phyloP scores from a whole-genome alignment of 2,888 invertebrate species.

The Rhagophthalmus giganteus region DNA sequence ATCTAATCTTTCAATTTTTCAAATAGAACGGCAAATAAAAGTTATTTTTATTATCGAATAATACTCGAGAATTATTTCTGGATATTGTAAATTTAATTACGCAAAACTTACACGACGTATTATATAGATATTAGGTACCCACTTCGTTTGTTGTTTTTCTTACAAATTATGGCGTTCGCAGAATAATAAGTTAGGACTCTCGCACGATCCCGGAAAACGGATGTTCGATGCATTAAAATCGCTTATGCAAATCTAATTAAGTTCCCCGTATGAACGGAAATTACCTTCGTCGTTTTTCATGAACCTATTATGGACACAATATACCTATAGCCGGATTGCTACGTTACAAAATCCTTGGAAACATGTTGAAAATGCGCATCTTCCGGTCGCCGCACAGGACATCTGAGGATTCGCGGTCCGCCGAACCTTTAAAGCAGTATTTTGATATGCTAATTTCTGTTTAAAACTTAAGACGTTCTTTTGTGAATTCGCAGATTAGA shows the following conservation, averaged over 20 bases:
- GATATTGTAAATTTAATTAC: too few species aligned
- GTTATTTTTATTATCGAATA: too few species aligned
- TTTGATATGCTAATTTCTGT: conserved; percentile 43
- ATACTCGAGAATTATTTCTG: too few species aligned
- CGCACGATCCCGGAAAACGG: conserved; percentile 5
- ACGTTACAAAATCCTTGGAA: conserved; percentile 2
- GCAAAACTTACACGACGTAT: too few species aligned
- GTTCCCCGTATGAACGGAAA: conserved; percentile 11
- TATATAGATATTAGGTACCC: too few species aligned
- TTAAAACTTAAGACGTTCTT: conserved; percentile 45
- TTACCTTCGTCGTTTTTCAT: conserved; percentile 8
- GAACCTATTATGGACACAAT: not conserved
- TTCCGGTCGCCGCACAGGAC: conserved; percentile 38
- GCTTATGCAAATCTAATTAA: conserved; percentile 9
- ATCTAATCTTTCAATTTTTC: too few species aligned
- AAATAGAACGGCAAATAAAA: too few species aligned
- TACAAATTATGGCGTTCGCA: too few species aligned
- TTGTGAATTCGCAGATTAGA: conserved; percentile 36
- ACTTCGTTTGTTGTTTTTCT: too few species aligned
- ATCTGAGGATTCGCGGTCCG: conserved; percentile 46
- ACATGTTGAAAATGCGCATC: conserved; percentile 3
- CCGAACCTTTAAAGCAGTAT: conserved; percentile 37
- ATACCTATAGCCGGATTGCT: conserved; percentile 3
- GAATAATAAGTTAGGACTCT: too few species aligned
- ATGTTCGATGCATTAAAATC: conserved; percentile 3